Base-by-base conservation (phyloP, 2,888 invertebrate genomes). In the Agrotis clavis region DNA sequence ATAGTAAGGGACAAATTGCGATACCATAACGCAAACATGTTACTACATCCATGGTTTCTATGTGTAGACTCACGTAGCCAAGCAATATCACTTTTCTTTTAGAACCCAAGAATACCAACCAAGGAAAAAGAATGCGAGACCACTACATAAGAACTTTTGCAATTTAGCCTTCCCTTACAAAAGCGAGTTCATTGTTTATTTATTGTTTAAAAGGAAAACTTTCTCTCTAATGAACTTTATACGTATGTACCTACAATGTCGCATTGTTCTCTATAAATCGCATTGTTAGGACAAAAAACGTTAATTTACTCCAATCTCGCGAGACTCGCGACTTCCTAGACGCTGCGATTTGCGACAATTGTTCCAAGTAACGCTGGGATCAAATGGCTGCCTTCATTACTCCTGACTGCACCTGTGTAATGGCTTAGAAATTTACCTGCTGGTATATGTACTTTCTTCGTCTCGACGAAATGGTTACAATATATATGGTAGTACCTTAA, bases 201-300 rank as follows among this genome's bases (percentile, higher is more conserved):
- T 83, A 74, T 71, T 77, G 72, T 85, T 59, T 82, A 74, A 76
- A 79, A 82, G 84, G 83, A 87, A 83, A 87, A 90, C 92, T 92
- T 92, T 92, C 92, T 88, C 91, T 87, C 80, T 88, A 89, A 90
- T 90, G 83, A 87, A 85, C 84, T 54, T 82, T 79, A 88, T 82
- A 88, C 82, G 83, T 87, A 83, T 84, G 82, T 87, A 87, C n/a
- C n/a, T n/a, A n/a, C 86, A 88, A 88, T 88, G 89, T 90, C 87
- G 84, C 89, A 92, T 93, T 93, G 93, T 93, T 92, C 90, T 89
- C 86, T 80, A 87, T 88, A 89, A 90, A 91, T 89, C 84, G 89
- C 87, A 90, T 91, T 92, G 91, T 91, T 89, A 82, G 87, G 82
- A 84, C 86, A 90, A 92, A 93, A 92, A 92, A 90, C 57, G 85